A percentile compares a stretch with the other conserved stretches of the same genome.
phyloP scores from a whole-genome alignment of 2,888 invertebrate genomes.

The Diloba caeruleocephala region DNA sequence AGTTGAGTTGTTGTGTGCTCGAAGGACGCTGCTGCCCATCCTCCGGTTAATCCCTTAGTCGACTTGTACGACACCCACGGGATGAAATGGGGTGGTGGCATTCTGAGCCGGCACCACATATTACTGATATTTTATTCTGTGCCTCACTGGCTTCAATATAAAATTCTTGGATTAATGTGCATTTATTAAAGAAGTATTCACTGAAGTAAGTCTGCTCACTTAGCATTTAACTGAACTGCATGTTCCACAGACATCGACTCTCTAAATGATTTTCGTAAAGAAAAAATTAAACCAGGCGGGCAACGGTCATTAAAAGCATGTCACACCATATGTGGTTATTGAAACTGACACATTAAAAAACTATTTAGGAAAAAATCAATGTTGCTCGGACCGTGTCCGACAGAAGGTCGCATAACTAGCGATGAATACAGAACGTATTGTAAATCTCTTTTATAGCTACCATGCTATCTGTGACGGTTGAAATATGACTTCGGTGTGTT shows the following conservation, averaged over 20 bases:
- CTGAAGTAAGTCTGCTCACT: conserved; percentile 8
- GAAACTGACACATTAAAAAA: conserved; percentile 70
- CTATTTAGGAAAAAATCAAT: conserved; percentile 80
- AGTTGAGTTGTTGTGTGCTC: too few species aligned
- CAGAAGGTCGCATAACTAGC: conserved; percentile 86
- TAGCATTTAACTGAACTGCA: conserved; percentile 46
- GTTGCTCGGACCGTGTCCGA: conserved; percentile 76
- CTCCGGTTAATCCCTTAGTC: too few species aligned
- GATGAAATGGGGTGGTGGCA: too few species aligned
- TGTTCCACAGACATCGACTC: conserved; percentile 62
- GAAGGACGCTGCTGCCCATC: too few species aligned
- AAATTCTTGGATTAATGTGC: too few species aligned
- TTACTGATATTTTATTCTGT: neutral
- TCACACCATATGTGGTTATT: conserved; percentile 80
- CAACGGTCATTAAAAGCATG: conserved; percentile 77
- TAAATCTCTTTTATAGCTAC: conserved; percentile 87
- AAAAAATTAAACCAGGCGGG: conserved; percentile 72
- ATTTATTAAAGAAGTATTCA: conserved; percentile 13
- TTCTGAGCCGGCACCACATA: too few species aligned
- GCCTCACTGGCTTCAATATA: too few species aligned
- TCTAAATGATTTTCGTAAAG: conserved; percentile 53
- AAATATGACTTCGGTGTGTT: conserved; percentile 86
- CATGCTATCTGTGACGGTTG: conserved; percentile 83
- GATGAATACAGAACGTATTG: conserved; percentile 83
- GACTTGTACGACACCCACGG: too few species aligned